These are phyloP conservation scores for Ammodytes dubius DNA, from an alignment of 2,113 vertebrate genomes.

Conservation along the genomic window DNA sequence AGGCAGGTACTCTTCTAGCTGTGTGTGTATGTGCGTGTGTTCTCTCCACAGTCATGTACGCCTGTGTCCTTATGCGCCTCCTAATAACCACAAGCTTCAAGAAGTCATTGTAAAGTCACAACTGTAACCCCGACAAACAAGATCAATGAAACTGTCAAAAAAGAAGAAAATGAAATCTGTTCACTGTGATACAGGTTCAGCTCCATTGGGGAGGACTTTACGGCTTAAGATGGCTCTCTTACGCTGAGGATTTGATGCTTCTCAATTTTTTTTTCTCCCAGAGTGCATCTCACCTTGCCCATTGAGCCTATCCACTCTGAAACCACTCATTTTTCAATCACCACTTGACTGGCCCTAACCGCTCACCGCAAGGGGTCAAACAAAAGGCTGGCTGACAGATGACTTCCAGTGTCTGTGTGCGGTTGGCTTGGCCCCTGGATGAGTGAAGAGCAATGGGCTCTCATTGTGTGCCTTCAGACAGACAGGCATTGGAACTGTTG, in stretches of 20 bases:
- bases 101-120: constrained; percentile 23
- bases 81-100: constrained; percentile 43
- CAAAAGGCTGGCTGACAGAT: constrained; percentile 17
- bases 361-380: constrained; percentile 1
- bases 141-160: constrained; percentile 41
- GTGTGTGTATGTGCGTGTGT: constrained; percentile 7
- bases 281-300: constrained; percentile 61
- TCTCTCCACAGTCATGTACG: neutral
- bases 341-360: constrained; percentile 7
- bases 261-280: constrained; percentile 31
- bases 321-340: constrained; percentile 67
- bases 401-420: constrained; percentile 17
- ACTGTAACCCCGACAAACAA: neutral
- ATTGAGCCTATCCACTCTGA: constrained; percentile 55
- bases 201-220: constrained; percentile 14
- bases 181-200: neutral
- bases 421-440: neutral
- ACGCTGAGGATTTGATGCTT: constrained; percentile 31
- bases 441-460: constrained; percentile 18
- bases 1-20: constrained; percentile 7
- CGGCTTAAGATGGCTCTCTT: neutral
- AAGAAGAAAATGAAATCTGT: neutral
- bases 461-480: constrained; percentile 7
- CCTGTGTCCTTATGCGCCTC: neutral
- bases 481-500: constrained; percentile 22